These are phyloP conservation scores for Chromobotia macracanthus DNA, from an alignment of 2,797 vertebrate species.

Conservation along the genomic window DNA sequence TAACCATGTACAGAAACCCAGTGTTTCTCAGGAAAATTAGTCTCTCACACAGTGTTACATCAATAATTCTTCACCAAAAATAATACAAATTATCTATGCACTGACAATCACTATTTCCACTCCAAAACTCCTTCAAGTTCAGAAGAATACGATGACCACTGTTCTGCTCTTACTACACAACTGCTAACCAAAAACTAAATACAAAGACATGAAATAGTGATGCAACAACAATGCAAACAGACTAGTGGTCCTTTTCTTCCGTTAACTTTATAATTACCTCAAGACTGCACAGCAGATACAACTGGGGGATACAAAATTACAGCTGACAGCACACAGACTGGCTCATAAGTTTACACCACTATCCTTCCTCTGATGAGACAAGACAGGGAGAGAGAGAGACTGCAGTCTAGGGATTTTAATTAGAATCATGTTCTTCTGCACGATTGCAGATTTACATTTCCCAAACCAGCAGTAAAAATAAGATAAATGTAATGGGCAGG, in stretches of 20 bases:
- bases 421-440: constrained; percentile 79
- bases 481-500: constrained; percentile 63
- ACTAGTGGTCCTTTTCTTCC: constrained; percentile 47
- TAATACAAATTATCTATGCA: background rate
- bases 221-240: no score
- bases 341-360: no score
- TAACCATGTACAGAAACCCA: background rate
- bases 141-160: constrained; percentile 18
- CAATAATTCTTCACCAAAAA: background rate
- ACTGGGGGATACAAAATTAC: no score
- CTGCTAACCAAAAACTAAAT: no score
- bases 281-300: no score
- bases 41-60: background rate
- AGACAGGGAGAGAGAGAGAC: no score
- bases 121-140: background rate
- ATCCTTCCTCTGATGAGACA: no score
- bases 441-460: constrained; percentile 69
- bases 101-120: background rate
- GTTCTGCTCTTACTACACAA: no score
- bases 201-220: constrained; percentile 36
- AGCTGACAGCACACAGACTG: no score
- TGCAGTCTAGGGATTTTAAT: constrained; percentile 66
- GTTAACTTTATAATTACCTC: no score
- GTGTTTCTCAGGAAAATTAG: background rate
- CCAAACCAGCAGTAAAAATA: constrained; percentile 77